phyloP scores from a whole-genome alignment of 2,888 invertebrate species.

The Dryobota labecula region DNA sequence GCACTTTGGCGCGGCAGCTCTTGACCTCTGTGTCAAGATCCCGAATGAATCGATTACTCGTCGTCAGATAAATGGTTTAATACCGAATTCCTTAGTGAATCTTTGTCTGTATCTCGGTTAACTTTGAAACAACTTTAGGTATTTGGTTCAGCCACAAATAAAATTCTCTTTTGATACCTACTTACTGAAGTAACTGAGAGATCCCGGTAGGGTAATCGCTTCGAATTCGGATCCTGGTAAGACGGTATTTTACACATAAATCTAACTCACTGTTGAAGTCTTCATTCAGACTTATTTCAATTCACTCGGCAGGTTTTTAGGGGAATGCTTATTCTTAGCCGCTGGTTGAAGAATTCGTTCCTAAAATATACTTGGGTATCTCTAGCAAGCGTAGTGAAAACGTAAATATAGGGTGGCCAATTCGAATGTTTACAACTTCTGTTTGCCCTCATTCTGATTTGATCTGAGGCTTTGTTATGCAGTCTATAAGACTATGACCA shows the following conservation, averaged over 20 bases:
- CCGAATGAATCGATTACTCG: conserved; percentile 40
- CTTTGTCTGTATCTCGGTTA: conserved; percentile 7
- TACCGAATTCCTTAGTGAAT: conserved; percentile 18
- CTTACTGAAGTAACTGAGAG: conserved; percentile 11
- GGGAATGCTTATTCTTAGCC: background rate
- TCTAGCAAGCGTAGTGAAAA: background rate
- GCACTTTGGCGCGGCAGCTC: conserved; percentile 22
- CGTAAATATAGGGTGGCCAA: no score
- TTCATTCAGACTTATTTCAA: background rate
- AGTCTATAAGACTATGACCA: no score
- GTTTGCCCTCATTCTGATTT: no score
- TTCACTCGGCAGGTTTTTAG: background rate
- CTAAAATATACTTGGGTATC: no score
- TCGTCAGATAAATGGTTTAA: conserved; percentile 31
- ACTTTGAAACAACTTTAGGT: conserved; percentile 30
- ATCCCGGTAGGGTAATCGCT: conserved; percentile 3
- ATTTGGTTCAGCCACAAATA: conserved; percentile 20
- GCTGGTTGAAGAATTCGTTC: background rate
- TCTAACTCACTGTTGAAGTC: background rate
- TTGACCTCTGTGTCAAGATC: conserved; percentile 33
- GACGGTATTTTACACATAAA: conserved; percentile 3
- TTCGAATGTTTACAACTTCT: no score
- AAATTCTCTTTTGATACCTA: conserved; percentile 18
- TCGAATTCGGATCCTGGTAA: background rate
- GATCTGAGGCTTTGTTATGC: no score